These are phyloP conservation scores for Erinaceus europaeus DNA, from an alignment of 2,113 vertebrate genomes.

Conservation along the genomic window DNA sequence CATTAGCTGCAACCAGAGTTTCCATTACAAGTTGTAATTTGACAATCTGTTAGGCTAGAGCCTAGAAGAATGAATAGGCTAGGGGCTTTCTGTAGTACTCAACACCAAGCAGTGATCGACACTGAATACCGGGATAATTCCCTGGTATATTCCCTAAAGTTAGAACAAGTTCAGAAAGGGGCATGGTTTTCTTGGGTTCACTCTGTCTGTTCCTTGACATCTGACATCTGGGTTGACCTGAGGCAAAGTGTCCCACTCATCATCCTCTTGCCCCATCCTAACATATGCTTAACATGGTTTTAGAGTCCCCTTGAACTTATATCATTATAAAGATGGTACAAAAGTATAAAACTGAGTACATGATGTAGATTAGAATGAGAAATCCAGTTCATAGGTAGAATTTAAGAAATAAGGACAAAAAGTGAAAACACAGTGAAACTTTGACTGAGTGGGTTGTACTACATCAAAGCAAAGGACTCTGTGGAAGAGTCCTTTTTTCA, in stretches of 20 bases:
- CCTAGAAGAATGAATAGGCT: background rate
- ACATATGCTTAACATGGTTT: background rate
- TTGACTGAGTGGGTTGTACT: no score
- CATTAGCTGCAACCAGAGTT: background rate
- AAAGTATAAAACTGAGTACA: background rate
- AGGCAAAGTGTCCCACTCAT: no score
- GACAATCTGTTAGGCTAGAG: background rate
- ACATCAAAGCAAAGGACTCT: no score
- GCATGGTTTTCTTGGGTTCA: background rate
- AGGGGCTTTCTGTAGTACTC: background rate
- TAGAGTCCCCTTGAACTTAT: background rate
- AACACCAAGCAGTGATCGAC: background rate
- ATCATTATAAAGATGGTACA: background rate
- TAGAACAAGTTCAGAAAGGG: background rate
- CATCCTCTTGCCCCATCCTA: no score
- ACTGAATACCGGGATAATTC: background rate
- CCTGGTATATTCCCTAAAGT: background rate
- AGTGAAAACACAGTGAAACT: no score
- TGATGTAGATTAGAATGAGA: background rate
- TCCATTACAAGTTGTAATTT: background rate
- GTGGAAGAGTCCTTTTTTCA: no score
- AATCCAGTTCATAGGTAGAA: background rate
- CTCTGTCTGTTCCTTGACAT: background rate
- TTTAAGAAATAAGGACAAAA: no score
- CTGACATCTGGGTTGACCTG: background rate